Conservation (phyloP, 2,797 vertebrate genomes). For the Neostethus bicornis region DNA sequence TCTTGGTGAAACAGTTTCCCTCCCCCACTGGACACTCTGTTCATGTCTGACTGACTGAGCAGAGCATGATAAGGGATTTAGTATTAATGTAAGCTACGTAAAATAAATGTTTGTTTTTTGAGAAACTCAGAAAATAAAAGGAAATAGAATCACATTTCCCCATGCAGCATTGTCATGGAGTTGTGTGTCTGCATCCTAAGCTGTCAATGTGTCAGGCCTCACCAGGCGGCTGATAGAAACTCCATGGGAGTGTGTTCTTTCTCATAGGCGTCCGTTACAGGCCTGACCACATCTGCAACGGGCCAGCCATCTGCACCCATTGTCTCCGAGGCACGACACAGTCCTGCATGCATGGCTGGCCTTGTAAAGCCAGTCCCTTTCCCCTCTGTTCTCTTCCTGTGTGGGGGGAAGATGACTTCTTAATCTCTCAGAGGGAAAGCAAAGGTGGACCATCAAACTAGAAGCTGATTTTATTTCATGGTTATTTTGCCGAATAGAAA, state of each 20-base stretch:
- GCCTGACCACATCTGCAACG: slow-evolving; percentile 78
- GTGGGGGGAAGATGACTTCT: slow-evolving; percentile 68
- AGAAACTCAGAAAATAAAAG: too few species aligned
- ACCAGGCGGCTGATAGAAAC: slow-evolving; percentile 66
- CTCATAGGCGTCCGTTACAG: slow-evolving; percentile 77
- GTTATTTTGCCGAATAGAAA: slow-evolving; percentile 29
- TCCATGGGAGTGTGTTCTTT: slow-evolving; percentile 68
- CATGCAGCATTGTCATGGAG: slow-evolving; percentile 1
- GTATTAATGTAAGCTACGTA: not conserved
- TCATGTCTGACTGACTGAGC: slow-evolving; percentile 8
- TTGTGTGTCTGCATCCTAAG: slow-evolving; percentile 19
- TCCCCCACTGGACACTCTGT: slow-evolving; percentile 31
- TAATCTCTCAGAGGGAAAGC: slow-evolving; percentile 61
- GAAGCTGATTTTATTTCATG: slow-evolving; percentile 49
- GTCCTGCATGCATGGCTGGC: slow-evolving; percentile 75
- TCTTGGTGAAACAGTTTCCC: slow-evolving; percentile 39
- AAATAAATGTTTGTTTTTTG: too few species aligned
- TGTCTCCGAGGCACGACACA: slow-evolving; percentile 75
- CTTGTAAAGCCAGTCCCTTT: slow-evolving; percentile 64
- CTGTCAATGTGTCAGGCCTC: slow-evolving; percentile 46
- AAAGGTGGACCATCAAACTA: slow-evolving; percentile 39
- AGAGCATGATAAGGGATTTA: slow-evolving; percentile 7
- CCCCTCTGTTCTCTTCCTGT: slow-evolving; percentile 53
- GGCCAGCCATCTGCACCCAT: slow-evolving; percentile 81
- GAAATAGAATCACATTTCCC: too few species aligned